A percentile compares a stretch with the other conserved stretches of the same genome.
Conservation (phyloP, 1,140 invertebrate genomes). For the Aethina tumida region DNA sequence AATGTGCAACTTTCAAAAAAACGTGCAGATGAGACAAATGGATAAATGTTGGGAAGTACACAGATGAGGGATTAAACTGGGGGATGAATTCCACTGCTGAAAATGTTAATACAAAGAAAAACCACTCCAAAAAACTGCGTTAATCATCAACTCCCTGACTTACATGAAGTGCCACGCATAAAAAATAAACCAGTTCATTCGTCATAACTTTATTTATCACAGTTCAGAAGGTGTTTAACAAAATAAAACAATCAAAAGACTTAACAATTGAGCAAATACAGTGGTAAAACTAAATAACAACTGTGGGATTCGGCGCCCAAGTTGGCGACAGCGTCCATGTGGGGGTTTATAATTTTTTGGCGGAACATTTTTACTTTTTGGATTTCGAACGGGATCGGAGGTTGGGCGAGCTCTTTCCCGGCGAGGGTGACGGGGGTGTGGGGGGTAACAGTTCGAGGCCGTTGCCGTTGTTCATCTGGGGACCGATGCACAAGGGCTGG, state of each 20-base stretch:
- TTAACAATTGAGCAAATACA: constrained; percentile 4
- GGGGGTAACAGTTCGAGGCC: constrained; percentile 36
- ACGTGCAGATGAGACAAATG: no score
- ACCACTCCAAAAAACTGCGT: no score
- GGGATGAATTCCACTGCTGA: no score
- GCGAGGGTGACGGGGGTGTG: constrained; percentile 33
- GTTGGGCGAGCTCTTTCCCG: constrained; percentile 23
- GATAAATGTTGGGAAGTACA: no score
- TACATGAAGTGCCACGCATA: no score
- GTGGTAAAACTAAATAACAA: no score
- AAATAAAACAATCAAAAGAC: constrained; percentile 17
- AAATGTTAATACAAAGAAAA: no score
- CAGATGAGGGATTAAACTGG: no score
- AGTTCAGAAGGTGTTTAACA: constrained; percentile 11
- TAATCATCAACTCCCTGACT: no score
- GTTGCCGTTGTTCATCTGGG: constrained; percentile 42
- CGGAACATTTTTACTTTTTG: background rate
- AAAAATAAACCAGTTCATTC: no score
- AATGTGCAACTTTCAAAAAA: background rate
- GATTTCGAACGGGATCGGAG: background rate
- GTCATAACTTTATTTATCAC: constrained; percentile 20
- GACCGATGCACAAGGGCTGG: constrained; percentile 54
- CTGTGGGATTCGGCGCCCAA: constrained; percentile 1
- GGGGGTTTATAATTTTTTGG: background rate
- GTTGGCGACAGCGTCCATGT: background rate